A percentile compares a stretch with the other conserved stretches of the same genome.
Conservation (phyloP, 1,140 invertebrate species). For the Idris sp. region DNA sequence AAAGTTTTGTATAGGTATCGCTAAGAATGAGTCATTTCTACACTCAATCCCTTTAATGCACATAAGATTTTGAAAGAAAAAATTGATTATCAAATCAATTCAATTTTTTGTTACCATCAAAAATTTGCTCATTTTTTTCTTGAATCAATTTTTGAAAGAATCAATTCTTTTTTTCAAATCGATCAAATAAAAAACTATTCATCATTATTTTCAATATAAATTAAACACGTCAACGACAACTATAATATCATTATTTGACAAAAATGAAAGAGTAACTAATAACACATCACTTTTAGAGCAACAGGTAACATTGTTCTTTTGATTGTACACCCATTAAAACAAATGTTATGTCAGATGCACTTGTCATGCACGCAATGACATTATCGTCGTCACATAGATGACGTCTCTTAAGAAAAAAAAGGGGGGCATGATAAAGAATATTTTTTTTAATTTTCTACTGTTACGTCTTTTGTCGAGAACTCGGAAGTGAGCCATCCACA, state of each 20-base stretch:
- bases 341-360: constrained; percentile 22
- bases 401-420: constrained; percentile 2
- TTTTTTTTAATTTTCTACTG: constrained; percentile 54
- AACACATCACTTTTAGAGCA: neutral
- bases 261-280: no score
- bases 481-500: constrained; percentile 51
- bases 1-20: neutral
- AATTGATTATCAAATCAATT: no score
- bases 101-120: no score
- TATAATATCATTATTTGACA: no score
- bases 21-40: no score
- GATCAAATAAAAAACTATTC: no score
- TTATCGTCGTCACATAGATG: constrained; percentile 18
- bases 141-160: no score
- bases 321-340: neutral
- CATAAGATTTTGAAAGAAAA: no score
- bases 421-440: constrained; percentile 14
- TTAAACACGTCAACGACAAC: no score
- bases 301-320: neutral
- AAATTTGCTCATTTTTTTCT: no score
- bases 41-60: constrained; percentile 16
- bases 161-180: no score
- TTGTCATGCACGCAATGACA: constrained; percentile 29
- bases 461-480: constrained; percentile 34
- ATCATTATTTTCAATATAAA: no score